Evolutionary conservation across 2,797 vertebrate species (phyloP), one percentile per base, ranked within the genome.

Genomic region (Eospalax fontanierii): DNA sequence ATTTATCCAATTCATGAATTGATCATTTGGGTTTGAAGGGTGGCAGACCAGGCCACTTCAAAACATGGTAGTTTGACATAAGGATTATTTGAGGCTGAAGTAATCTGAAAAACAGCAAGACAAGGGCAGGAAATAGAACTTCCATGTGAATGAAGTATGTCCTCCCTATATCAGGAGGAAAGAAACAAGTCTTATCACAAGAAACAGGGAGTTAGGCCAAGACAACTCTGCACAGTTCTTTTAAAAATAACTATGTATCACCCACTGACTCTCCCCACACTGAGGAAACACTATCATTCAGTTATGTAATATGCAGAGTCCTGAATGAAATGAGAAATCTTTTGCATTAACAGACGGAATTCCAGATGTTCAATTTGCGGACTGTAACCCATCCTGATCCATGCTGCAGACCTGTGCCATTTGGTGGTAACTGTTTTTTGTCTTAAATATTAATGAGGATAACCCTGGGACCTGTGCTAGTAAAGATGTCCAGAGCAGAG

Each of bases 1-100:
- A n/a, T 83, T 79, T n/a, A 78, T n/a, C 43, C 19, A 21, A 28
- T 57, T 95, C n/a, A 89, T 50, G 71, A 92, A 24, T 0, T 91
- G 59, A 92, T 57, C 35, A 88, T 71, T 18, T 85, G 68, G 61
- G 21, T 81, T 70, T 91, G 84, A 82, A 65, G 61, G 26, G 46
- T 59, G n/a, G 35, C 35, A 91, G 59, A 75, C 24, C 9, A 59
- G 30, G 35, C 59, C 21, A 82, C 14, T 65, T 61, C 84, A 75
- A 87, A 76, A n/a, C 15, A 71, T 24, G 35, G 28, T 68, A 33
- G 59, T 33, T 88, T 65, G n/a, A 35, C 24, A 33, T 63, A 70
- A 87, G 30, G 18, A 22, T 78, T 61, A 63, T 54, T 68, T 59
- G 71, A 40, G 88, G 30, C 54, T 88, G n/a, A 63, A 71, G n/a